Evolutionary conservation across 2,113 vertebrate genomes (phyloP).

Genomic region (Saguinus midas): DNA sequence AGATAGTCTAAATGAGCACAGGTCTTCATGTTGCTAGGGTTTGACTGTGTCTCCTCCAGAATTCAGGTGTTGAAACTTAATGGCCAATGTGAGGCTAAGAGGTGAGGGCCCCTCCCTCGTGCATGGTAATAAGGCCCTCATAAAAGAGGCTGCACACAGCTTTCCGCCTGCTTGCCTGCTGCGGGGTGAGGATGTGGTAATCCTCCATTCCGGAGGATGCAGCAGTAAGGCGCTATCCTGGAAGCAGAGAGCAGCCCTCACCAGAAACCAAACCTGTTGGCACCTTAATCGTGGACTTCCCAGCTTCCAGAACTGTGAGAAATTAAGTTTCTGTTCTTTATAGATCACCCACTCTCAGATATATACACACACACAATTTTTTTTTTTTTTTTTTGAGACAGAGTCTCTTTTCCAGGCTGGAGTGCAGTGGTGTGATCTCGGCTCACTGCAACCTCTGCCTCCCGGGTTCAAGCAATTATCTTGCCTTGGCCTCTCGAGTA

Average conservation of each 20-base stretch:
- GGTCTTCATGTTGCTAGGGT: not conserved
- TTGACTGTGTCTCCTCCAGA: not conserved
- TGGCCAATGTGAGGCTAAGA: not conserved
- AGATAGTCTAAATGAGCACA: not conserved
- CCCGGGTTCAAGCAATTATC: too few species aligned
- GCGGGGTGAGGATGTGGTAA: not conserved
- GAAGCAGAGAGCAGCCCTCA: not conserved
- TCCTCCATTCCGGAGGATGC: not conserved
- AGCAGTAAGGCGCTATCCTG: accelerated
- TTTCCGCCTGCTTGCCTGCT: not conserved
- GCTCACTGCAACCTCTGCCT: too few species aligned
- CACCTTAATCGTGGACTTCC: not conserved
- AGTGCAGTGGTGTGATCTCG: too few species aligned
- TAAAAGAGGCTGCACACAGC: not conserved
- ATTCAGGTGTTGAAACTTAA: not conserved
- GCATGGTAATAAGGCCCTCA: not conserved
- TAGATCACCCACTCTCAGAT: not conserved
- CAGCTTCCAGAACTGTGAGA: not conserved
- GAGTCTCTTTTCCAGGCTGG: too few species aligned
- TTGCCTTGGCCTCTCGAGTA: too few species aligned
- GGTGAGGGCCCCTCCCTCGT: not conserved
- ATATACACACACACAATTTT: not conserved
- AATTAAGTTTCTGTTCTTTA: not conserved
- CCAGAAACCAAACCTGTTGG: too few species aligned
- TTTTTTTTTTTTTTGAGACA: too few species aligned